phyloP scores from a whole-genome alignment of 92 coral and sea anemone genomes.

The Chrysogorgia sp. region DNA sequence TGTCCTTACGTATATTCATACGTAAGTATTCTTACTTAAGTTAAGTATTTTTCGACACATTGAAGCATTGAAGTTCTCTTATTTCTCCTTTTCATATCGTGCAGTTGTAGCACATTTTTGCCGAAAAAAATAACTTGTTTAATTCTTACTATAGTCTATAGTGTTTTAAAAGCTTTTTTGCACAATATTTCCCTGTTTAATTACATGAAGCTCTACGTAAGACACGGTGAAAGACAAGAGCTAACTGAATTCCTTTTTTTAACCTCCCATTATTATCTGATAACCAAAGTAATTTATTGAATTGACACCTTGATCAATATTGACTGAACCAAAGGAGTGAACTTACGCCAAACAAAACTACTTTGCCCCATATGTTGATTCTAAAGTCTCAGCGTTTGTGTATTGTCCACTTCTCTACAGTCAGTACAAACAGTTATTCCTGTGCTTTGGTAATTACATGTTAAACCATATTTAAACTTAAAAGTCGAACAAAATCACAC shows the following conservation, averaged over 20 bases:
- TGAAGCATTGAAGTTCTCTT: too few species aligned
- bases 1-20: too few species aligned
- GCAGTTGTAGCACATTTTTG: too few species aligned
- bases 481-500: too few species aligned
- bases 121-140: too few species aligned
- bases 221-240: slow-evolving; percentile 17
- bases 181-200: neutral
- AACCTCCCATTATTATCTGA: slow-evolving; percentile 4
- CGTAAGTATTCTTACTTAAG: too few species aligned
- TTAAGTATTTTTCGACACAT: too few species aligned
- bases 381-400: neutral
- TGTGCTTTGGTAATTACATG: too few species aligned
- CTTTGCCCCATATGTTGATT: neutral
- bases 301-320: slow-evolving; percentile 27
- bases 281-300: slow-evolving; percentile 1
- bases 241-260: neutral
- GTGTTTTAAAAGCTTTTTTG: neutral
- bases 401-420: neutral
- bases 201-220: neutral
- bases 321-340: slow-evolving; percentile 23
- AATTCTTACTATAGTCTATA: neutral
- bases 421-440: too few species aligned
- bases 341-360: neutral
- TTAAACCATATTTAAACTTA: too few species aligned
- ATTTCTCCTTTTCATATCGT: too few species aligned